Evolutionary conservation across 1,140 invertebrate species (phyloP), one percentile per base, ranked within the genome.

Genomic region (Neelides sp.): DNA sequence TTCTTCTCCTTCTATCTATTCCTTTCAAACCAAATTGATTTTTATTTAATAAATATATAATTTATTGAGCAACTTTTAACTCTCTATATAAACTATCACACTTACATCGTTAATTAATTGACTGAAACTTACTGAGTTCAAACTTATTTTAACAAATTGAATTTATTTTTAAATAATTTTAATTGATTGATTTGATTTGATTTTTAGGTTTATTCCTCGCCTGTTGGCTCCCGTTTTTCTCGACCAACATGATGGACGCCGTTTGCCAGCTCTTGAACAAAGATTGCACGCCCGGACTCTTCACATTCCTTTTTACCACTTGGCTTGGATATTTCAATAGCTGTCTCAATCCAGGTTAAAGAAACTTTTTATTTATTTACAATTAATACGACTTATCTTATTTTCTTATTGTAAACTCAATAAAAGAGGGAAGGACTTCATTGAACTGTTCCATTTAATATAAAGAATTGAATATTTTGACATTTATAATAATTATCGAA

Each of bases 161-260:
- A 34, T 10, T 34, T 34, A 39, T 8, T 15, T 7, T 39, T 15
- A 39, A 20, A 39, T 39, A 15, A n/a, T n/a, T n/a, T n/a, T n/a
- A n/a, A 39, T 36, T 35, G 37, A 17, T 24, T 27, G 48, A 30
- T 43, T 54, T 50, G 23, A 24, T 36, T 51, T 47, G 45, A 51
- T 58, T 54, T 50, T 60, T 55, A 89, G 84, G 82, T 55, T 90
- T 96, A 1, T 99, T 99, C 69, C 77, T 98, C 5, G 79, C 96
- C 59, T 98, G 95, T 68, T 98, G 95, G 95, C 83, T 95, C 43
- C 95, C 95, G 34, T 99, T 99, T 76, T 99, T 99, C 77, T 92
- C 85, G 1, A 91, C 85, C 70, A 90, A 93, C 70, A 90, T 97
- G 46, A 79, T 95, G 73, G 92, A 95, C 66, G 95, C 93, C n/a